Evolutionary conservation across 2,888 invertebrate species (phyloP).

Genomic region (Dicranocentrus wangi): DNA sequence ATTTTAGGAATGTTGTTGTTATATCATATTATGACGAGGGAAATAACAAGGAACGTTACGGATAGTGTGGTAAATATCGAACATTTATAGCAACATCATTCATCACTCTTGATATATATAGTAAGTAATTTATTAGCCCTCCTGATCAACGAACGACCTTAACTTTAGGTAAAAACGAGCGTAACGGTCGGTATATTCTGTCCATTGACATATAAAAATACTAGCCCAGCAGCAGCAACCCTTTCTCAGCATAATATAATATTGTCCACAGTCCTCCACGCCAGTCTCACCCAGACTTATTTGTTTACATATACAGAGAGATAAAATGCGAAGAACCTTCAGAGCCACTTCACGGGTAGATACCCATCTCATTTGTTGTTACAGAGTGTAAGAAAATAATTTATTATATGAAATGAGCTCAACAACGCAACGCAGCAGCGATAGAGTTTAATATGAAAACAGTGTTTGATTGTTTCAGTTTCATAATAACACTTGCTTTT

Average conservation of each 20-base stretch:
- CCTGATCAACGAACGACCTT: no score
- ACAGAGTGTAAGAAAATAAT: slow-evolving; percentile 4
- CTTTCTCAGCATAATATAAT: background rate
- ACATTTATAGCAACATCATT: no score
- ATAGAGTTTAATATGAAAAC: background rate
- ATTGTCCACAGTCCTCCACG: background rate
- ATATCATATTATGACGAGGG: no score
- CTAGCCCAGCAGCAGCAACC: no score
- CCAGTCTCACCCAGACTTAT: background rate
- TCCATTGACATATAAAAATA: no score
- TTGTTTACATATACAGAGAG: background rate
- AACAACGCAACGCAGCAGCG: background rate
- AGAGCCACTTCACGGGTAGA: slow-evolving; percentile 35
- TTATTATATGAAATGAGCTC: background rate
- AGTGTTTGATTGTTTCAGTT: slow-evolving; percentile 12
- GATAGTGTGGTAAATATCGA: no score
- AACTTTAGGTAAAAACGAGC: no score
- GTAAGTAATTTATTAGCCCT: no score
- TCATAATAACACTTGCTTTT: background rate
- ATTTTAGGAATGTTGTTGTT: no score
- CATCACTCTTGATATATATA: no score
- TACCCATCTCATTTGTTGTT: slow-evolving; percentile 21
- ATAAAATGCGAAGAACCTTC: background rate
- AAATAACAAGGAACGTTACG: no score
- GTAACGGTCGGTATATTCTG: no score